These are phyloP conservation scores for Ephydatia muelleri DNA, from an alignment of 37 sponge, comb jelly and placozoan species.

Conservation along the genomic window DNA sequence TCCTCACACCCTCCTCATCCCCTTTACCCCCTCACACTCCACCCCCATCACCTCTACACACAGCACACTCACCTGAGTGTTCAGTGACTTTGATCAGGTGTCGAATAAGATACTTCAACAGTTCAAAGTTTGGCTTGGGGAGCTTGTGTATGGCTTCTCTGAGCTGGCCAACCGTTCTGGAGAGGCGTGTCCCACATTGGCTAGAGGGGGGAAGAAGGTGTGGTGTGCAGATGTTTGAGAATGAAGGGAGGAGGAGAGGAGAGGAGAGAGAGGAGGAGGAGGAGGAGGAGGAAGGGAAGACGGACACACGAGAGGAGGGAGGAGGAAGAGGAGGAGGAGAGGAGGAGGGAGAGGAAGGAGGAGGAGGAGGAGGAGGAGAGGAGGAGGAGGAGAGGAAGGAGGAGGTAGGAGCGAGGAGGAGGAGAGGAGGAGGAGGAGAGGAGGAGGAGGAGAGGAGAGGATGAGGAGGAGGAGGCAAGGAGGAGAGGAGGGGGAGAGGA, in stretches of 20 bases:
- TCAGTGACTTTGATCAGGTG: slow-evolving; percentile 73
- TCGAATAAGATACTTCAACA: slow-evolving; percentile 72
- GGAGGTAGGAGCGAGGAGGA: neutral
- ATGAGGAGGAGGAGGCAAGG: neutral
- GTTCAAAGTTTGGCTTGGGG: slow-evolving; percentile 53
- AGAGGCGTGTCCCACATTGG: slow-evolving; percentile 24
- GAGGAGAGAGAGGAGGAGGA: neutral
- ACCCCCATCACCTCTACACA: neutral
- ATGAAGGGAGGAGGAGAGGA: neutral
- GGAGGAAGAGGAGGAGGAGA: neutral
- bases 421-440: neutral
- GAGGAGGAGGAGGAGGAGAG: neutral
- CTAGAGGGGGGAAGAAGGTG: slow-evolving; percentile 15
- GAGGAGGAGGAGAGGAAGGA: neutral
- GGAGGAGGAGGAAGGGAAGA: neutral
- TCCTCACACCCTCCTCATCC: neutral
- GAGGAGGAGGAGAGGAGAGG: neutral
- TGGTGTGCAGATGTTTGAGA: too few species aligned
- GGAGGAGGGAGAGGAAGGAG: neutral
- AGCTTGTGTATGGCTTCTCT: slow-evolving; percentile 38
- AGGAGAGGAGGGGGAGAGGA: neutral
- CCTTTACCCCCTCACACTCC: too few species aligned
- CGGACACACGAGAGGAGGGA: neutral
- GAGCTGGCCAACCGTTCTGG: slow-evolving; percentile 17
- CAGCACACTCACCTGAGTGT: slow-evolving; percentile 29